These are phyloP conservation scores for Phenacoccus solenopsis DNA, from an alignment of 1,140 invertebrate genomes.

Conservation along the genomic window DNA sequence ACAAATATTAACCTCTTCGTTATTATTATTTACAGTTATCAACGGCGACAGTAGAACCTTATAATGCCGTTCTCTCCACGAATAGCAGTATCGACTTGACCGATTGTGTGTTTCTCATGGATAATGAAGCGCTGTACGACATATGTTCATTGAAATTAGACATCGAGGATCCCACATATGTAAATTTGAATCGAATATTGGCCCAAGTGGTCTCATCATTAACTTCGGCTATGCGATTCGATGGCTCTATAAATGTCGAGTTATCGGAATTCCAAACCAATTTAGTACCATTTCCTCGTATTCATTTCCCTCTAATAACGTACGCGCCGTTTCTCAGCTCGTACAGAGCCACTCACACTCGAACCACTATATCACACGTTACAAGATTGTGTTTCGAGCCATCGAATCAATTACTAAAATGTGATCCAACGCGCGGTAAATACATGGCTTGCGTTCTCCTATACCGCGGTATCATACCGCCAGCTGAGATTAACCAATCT, in stretches of 20 bases:
- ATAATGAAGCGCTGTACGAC: constrained; percentile 73
- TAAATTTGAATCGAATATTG: constrained; percentile 43
- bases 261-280: constrained; percentile 51
- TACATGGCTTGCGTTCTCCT: constrained; percentile 48
- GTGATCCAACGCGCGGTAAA: constrained; percentile 32
- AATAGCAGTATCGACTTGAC: constrained; percentile 62
- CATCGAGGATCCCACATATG: constrained; percentile 46
- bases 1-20: neutral
- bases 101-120: constrained; percentile 73
- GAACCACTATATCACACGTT: constrained; percentile 42
- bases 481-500: constrained; percentile 49
- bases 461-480: constrained; percentile 41
- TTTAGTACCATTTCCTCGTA: constrained; percentile 41
- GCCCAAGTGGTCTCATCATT: constrained; percentile 50
- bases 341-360: constrained; percentile 39
- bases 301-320: constrained; percentile 41
- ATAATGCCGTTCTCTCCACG: constrained; percentile 67
- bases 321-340: constrained; percentile 41
- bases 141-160: constrained; percentile 39
- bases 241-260: constrained; percentile 54
- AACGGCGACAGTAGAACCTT: constrained; percentile 56
- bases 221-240: constrained; percentile 51
- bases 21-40: constrained; percentile 39
- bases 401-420: constrained; percentile 47
- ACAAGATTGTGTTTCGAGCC: constrained; percentile 68